Conservation (phyloP, 2,113 vertebrate genomes). For the Irena cyanogastra region DNA sequence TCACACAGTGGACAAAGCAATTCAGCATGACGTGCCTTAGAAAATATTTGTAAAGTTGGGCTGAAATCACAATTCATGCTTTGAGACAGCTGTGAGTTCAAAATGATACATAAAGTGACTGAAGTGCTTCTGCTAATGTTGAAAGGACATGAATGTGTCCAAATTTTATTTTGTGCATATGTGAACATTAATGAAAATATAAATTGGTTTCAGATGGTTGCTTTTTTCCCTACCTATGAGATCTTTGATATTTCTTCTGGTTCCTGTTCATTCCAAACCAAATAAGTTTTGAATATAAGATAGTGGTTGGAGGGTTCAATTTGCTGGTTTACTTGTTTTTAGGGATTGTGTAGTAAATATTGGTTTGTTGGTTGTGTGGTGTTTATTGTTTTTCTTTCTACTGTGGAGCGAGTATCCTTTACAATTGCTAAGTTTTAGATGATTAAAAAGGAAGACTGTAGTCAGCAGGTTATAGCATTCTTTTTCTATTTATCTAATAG, state of each 20-base stretch:
- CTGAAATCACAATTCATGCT: background rate
- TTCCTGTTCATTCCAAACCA: background rate
- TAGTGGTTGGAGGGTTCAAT: background rate
- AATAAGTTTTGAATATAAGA: background rate
- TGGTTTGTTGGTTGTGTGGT: accelerated
- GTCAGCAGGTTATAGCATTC: background rate
- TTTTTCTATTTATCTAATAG: background rate
- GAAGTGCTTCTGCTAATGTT: background rate
- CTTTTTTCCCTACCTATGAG: background rate
- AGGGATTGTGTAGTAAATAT: background rate
- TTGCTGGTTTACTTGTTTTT: background rate
- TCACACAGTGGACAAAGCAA: background rate
- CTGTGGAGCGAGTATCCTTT: accelerated
- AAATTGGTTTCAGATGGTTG: background rate
- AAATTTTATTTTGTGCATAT: background rate
- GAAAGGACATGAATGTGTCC: background rate
- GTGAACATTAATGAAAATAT: background rate
- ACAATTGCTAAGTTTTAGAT: background rate
- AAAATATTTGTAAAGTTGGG: background rate
- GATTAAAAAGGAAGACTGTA: background rate
- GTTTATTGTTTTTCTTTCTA: background rate
- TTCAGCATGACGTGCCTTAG: background rate
- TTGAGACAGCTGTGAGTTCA: background rate
- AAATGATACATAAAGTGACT: background rate
- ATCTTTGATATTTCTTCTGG: background rate